phyloP scores from a whole-genome alignment of 2,888 invertebrate genomes.

The Pimpla rufipes region DNA sequence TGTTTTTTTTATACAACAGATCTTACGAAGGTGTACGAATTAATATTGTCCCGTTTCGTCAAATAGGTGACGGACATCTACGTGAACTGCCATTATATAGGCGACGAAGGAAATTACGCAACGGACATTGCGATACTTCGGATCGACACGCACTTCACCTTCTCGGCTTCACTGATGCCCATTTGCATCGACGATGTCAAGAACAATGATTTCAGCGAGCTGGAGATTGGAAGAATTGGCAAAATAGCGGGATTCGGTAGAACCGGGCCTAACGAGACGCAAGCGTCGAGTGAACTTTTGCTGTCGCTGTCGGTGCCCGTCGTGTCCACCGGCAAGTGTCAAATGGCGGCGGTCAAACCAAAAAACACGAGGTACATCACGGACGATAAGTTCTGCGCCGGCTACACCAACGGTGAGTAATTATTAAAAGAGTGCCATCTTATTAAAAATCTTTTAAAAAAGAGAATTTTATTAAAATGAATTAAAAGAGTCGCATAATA shows the following conservation, averaged over 20 bases:
- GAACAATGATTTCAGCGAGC: slow-evolving; percentile 69
- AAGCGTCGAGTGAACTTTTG: slow-evolving; percentile 76
- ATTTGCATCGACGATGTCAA: slow-evolving; percentile 78
- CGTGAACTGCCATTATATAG: slow-evolving; percentile 77
- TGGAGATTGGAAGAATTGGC: slow-evolving; percentile 78
- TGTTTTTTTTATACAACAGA: neutral
- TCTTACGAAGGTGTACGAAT: neutral
- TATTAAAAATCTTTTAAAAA: neutral
- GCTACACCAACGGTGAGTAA: slow-evolving; percentile 82
- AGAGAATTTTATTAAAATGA: no score
- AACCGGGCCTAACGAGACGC: slow-evolving; percentile 74
- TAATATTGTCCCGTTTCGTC: neutral
- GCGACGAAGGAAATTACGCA: slow-evolving; percentile 78
- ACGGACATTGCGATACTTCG: slow-evolving; percentile 81
- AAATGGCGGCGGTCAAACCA: slow-evolving; percentile 59
- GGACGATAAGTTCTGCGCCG: slow-evolving; percentile 84
- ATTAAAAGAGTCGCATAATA: no score
- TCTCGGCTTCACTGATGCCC: slow-evolving; percentile 77
- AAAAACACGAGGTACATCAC: slow-evolving; percentile 78
- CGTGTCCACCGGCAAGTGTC: slow-evolving; percentile 77
- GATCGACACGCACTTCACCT: slow-evolving; percentile 74
- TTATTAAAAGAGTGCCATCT: neutral
- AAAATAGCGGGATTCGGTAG: slow-evolving; percentile 83
- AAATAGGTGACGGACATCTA: slow-evolving; percentile 79
- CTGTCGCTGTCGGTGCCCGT: slow-evolving; percentile 81